Conservation (phyloP, 1,140 invertebrate genomes). For the Heliconius congener region DNA sequence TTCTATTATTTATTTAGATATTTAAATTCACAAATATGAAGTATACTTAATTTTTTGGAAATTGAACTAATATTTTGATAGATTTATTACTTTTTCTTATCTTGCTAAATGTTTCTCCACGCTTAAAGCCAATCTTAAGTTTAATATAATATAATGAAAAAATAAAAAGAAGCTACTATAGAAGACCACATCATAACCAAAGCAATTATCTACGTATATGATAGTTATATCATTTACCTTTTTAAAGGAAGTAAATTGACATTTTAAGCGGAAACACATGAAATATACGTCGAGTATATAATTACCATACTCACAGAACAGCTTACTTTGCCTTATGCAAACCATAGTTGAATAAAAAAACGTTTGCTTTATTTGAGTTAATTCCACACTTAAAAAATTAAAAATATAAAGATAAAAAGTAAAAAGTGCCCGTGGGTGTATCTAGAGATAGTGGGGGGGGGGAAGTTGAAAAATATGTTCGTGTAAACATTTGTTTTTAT, state of each 20-base stretch:
- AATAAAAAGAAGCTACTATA: no score
- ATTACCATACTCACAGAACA: constrained; percentile 2
- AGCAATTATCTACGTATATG: not conserved
- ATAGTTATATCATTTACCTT: not conserved
- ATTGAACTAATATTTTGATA: not conserved
- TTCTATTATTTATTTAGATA: no score
- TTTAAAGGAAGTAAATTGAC: constrained; percentile 27
- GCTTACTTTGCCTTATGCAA: not conserved
- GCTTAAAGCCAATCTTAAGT: no score
- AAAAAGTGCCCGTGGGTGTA: no score
- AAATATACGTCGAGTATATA: not conserved
- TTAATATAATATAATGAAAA: no score
- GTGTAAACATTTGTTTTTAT: no score
- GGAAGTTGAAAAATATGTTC: no score
- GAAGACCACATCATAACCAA: not conserved
- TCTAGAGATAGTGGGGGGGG: no score
- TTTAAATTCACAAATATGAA: not conserved
- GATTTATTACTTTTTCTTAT: not conserved
- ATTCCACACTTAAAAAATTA: not conserved
- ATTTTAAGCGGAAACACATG: constrained; percentile 25
- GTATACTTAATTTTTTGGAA: not conserved
- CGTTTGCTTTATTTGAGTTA: not conserved
- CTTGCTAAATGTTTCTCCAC: no score
- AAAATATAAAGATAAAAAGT: no score
- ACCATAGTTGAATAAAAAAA: not conserved